Conservation (phyloP, 1,140 invertebrate species). For the Penaeus chinensis region DNA sequence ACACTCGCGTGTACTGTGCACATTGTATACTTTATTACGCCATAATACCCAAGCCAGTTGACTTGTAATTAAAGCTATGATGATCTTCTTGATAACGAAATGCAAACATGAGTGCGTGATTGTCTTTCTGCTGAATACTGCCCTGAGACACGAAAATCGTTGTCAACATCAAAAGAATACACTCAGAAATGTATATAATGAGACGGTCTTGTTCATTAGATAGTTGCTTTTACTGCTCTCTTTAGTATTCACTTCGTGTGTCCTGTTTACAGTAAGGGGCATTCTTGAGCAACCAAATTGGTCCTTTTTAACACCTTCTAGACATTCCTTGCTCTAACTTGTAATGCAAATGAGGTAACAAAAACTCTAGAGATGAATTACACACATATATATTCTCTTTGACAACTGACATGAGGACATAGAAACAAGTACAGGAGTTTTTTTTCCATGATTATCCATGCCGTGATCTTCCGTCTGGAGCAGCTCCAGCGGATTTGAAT, state of each 20-base stretch:
- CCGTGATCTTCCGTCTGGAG: not conserved
- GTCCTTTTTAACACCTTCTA: no score
- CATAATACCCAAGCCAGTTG: not conserved
- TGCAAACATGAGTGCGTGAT: slow-evolving; percentile 19
- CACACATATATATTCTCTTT: no score
- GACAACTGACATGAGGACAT: not conserved
- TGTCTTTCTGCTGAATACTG: slow-evolving; percentile 19
- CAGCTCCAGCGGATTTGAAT: not conserved
- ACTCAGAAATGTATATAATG: not conserved
- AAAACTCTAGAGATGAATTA: no score
- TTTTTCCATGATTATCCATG: not conserved
- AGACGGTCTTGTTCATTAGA: no score
- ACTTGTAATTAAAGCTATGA: slow-evolving; percentile 36
- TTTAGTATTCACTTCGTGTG: no score
- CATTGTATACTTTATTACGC: slow-evolving; percentile 15
- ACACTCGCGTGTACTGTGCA: slow-evolving; percentile 31
- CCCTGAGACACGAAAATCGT: slow-evolving; percentile 5
- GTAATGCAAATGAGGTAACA: no score
- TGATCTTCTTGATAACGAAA: slow-evolving; percentile 37
- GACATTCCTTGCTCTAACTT: no score
- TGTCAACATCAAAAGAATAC: slow-evolving; percentile 31
- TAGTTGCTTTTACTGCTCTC: no score
- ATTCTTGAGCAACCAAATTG: no score
- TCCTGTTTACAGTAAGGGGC: no score
- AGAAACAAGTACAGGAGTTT: not conserved